A percentile compares a stretch with the other conserved stretches of the same genome.
Evolutionary conservation across 1,140 invertebrate species (phyloP).

Genomic region (Drosophila oshimai): DNA sequence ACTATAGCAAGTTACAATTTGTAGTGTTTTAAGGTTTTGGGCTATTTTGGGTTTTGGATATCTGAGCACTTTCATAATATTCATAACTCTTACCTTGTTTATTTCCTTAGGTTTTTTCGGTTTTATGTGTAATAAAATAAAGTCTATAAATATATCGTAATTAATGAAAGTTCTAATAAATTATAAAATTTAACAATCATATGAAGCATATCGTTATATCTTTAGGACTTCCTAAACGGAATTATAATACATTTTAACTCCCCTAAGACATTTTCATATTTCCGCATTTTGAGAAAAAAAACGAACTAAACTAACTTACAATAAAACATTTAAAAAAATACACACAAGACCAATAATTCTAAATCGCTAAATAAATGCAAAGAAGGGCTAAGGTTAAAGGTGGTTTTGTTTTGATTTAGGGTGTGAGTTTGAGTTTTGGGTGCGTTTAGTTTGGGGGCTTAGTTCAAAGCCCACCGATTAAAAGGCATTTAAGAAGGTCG

Average conservation of each 20-base stretch:
- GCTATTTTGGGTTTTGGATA: too few relatives aligned
- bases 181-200: too few relatives aligned
- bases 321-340: background rate
- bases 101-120: too few relatives aligned
- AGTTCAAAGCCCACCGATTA: constrained; percentile 5
- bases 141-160: too few relatives aligned
- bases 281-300: background rate
- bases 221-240: background rate
- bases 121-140: too few relatives aligned
- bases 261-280: background rate
- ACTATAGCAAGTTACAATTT: too few relatives aligned
- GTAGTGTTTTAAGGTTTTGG: too few relatives aligned
- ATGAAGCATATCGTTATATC: too few relatives aligned
- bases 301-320: too few relatives aligned
- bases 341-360: background rate
- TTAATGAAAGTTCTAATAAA: too few relatives aligned
- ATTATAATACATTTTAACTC: background rate
- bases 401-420: background rate
- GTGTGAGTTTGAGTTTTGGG: constrained; percentile 7
- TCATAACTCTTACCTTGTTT: too few relatives aligned
- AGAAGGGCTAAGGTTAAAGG: constrained; percentile 3
- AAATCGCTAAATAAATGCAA: background rate
- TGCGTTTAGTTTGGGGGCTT: background rate
- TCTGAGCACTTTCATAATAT: too few relatives aligned
- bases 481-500: constrained; percentile 13